Percentiles rank a stretch among this genome's conserved stretches.
Conservation (phyloP, 2,797 vertebrate species). For the Chaetodon trifasciatus region DNA sequence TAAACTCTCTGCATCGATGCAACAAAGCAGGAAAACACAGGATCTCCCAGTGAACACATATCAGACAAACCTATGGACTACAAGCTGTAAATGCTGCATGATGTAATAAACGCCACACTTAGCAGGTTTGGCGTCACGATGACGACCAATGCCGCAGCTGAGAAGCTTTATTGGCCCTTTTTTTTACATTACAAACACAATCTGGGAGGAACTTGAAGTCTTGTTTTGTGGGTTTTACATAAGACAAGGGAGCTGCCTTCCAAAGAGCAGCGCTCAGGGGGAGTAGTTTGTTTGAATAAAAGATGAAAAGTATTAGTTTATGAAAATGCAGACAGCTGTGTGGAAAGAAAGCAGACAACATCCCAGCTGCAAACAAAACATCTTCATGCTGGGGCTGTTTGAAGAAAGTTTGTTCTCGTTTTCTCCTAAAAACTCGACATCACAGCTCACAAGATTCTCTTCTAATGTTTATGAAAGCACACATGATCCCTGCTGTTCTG, state of each 20-base stretch:
- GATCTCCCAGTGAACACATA: background rate
- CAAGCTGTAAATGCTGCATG: background rate
- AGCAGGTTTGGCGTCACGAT: background rate
- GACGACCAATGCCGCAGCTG: conserved; percentile 10
- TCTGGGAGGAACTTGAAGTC: background rate
- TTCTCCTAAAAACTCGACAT: background rate
- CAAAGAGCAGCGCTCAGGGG: background rate
- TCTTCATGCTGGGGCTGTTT: background rate
- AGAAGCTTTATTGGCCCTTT: conserved; percentile 1
- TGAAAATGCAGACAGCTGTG: conserved; percentile 29
- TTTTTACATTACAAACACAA: conserved; percentile 4
- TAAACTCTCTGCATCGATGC: background rate
- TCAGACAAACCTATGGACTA: background rate
- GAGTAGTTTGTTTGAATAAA: conserved; percentile 3
- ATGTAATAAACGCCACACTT: conserved; percentile 1
- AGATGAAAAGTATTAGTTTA: conserved; percentile 22
- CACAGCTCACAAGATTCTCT: background rate
- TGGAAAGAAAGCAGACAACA: conserved; percentile 4
- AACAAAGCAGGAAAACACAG: background rate
- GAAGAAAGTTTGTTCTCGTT: background rate
- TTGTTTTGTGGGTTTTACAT: conserved; percentile 4
- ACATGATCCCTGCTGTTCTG: background rate
- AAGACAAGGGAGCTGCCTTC: background rate
- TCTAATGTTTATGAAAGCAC: background rate
- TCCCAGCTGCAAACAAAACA: conserved; percentile 21